Evolutionary conservation across 2,888 invertebrate species (phyloP).

Genomic region (Mystacides longicornis): DNA sequence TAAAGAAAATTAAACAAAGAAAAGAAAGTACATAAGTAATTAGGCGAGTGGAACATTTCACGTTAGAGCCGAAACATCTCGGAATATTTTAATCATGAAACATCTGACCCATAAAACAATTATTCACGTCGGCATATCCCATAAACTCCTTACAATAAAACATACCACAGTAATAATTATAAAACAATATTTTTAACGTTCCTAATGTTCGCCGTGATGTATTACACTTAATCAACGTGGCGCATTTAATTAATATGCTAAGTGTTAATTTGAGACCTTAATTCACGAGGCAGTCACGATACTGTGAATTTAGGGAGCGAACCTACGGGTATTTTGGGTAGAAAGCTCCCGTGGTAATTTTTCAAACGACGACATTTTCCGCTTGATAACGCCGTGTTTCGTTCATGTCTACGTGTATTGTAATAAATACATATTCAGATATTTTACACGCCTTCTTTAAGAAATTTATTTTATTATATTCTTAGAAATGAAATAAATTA

Average conservation of each 20-base stretch:
- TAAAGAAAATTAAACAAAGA: no score
- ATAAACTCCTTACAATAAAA: neutral
- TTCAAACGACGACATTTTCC: conserved; percentile 1
- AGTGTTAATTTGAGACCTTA: conserved; percentile 1
- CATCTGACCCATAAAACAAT: neutral
- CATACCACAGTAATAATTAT: conserved; percentile 1
- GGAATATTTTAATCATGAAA: neutral
- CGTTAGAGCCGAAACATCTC: neutral
- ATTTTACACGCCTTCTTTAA: no score
- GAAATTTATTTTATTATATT: no score
- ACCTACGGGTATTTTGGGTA: no score
- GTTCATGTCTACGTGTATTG: no score
- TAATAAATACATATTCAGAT: neutral
- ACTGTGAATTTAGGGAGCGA: neutral
- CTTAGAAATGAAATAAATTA: no score
- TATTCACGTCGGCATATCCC: neutral
- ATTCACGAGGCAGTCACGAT: neutral
- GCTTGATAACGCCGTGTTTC: neutral
- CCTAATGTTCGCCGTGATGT: neutral
- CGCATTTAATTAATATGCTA: conserved; percentile 2
- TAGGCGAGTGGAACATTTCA: neutral
- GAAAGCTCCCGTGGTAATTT: neutral
- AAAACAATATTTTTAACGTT: conserved; percentile 1
- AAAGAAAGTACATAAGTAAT: no score
- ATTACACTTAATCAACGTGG: neutral